phyloP scores from a whole-genome alignment of 2,797 vertebrate species.

The Phoeniculus purpureus region DNA sequence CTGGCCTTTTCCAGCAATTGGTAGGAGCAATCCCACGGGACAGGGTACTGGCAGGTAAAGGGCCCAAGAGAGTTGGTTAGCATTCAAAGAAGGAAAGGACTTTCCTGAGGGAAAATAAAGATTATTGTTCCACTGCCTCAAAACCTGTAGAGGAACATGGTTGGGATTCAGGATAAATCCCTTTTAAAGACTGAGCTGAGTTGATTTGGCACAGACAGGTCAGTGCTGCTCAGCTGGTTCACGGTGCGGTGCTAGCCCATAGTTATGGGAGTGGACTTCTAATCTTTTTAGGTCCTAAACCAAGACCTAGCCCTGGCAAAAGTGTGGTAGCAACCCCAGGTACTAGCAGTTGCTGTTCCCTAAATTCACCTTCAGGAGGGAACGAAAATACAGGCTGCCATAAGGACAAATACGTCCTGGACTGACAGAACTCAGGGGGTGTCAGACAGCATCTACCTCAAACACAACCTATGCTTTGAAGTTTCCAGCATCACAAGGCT shows the following conservation, averaged over 20 bases:
- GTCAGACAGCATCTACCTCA: constrained; percentile 43
- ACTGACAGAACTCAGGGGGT: constrained; percentile 5
- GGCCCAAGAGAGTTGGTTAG: no score
- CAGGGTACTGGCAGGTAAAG: no score
- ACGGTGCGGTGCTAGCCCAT: neutral
- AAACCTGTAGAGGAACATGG: neutral
- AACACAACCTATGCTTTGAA: neutral
- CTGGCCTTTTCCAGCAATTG: no score
- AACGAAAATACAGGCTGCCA: constrained; percentile 19
- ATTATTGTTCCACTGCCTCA: neutral
- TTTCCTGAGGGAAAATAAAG: neutral
- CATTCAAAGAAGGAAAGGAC: neutral
- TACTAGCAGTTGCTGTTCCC: neutral
- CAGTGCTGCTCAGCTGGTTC: neutral
- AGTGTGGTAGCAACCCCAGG: neutral
- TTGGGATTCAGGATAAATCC: neutral
- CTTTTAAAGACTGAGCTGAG: neutral
- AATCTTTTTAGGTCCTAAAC: neutral
- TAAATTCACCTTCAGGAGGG: neutral
- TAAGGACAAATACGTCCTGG: neutral
- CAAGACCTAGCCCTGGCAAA: neutral
- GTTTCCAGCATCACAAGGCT: neutral
- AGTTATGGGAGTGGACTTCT: neutral
- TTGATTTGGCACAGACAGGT: neutral
- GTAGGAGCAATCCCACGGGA: no score